Evolutionary conservation across 2,888 invertebrate species (phyloP).

Genomic region (Oscheius sp.): DNA sequence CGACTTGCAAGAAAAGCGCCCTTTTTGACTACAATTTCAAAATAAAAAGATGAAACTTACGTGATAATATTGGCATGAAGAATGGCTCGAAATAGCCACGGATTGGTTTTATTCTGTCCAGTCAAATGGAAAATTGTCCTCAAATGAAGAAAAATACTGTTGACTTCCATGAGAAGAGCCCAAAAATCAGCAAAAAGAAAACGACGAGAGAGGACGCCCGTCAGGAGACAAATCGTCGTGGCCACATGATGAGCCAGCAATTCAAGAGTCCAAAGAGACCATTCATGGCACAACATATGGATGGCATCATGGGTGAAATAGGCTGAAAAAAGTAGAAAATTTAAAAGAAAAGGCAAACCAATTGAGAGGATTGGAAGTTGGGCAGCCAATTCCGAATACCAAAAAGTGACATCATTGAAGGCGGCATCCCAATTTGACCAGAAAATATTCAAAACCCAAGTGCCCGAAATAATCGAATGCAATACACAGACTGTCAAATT

Average conservation of each 20-base stretch:
- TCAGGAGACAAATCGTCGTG: constrained; percentile 45
- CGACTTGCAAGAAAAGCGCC: no score
- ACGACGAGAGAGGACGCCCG: constrained; percentile 30
- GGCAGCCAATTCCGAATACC: constrained; percentile 52
- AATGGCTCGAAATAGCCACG: constrained; percentile 44
- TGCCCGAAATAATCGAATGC: constrained; percentile 64
- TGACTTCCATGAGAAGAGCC: constrained; percentile 70
- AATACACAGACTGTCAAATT: constrained; percentile 65
- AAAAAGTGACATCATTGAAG: constrained; percentile 59
- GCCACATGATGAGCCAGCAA: constrained; percentile 63
- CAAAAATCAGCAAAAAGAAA: constrained; percentile 64
- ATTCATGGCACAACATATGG: constrained; percentile 65
- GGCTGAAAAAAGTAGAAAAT: constrained; percentile 45
- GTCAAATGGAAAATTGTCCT: constrained; percentile 66
- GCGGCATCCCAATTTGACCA: constrained; percentile 49
- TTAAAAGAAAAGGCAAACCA: constrained; percentile 35
- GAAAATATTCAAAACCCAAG: constrained; percentile 51
- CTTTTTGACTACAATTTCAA: no score
- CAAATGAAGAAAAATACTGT: constrained; percentile 67
- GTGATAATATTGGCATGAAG: constrained; percentile 59
- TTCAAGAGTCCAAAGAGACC: constrained; percentile 65
- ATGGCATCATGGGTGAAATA: constrained; percentile 68
- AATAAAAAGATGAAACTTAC: constrained; percentile 37
- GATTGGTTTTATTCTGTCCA: constrained; percentile 38
- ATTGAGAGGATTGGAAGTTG: constrained; percentile 62